Conservation (phyloP, 2,113 vertebrate species). For the Phoxinus phoxinus region DNA sequence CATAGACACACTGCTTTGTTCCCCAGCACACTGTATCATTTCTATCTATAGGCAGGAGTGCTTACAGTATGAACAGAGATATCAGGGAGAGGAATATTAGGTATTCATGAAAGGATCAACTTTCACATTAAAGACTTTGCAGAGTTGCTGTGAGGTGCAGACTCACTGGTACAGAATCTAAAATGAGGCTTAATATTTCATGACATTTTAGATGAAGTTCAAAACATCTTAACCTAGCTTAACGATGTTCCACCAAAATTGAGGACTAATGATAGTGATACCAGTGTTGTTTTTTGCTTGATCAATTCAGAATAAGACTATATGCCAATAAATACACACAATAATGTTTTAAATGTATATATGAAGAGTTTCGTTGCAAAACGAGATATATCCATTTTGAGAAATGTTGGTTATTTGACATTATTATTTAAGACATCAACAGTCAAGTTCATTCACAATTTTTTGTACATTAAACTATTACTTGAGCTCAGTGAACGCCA, state of each 20-base stretch:
- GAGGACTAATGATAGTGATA: background rate
- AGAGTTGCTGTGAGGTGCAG: conserved; percentile 33
- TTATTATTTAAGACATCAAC: no score
- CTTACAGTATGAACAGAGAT: conserved; percentile 28
- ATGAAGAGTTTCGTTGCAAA: no score
- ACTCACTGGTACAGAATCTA: conserved; percentile 13
- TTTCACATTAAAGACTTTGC: conserved; percentile 34
- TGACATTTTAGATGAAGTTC: conserved; percentile 35
- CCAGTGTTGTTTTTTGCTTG: background rate
- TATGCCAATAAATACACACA: no score
- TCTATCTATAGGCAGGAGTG: conserved; percentile 17
- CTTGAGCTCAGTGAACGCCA: no score
- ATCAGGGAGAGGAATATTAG: background rate
- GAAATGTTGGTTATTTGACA: no score
- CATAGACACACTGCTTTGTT: background rate
- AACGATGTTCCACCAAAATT: background rate
- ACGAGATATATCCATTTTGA: no score
- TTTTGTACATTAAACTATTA: no score
- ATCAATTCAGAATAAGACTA: background rate
- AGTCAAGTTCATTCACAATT: no score
- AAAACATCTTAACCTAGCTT: conserved; percentile 36
- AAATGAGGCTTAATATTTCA: conserved; percentile 43
- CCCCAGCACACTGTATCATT: background rate
- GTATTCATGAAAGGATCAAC: conserved; percentile 33
- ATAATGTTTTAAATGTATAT: no score